Evolutionary conservation across 1,140 invertebrate genomes (phyloP).

Genomic region (Drosophila punjabiensis): DNA sequence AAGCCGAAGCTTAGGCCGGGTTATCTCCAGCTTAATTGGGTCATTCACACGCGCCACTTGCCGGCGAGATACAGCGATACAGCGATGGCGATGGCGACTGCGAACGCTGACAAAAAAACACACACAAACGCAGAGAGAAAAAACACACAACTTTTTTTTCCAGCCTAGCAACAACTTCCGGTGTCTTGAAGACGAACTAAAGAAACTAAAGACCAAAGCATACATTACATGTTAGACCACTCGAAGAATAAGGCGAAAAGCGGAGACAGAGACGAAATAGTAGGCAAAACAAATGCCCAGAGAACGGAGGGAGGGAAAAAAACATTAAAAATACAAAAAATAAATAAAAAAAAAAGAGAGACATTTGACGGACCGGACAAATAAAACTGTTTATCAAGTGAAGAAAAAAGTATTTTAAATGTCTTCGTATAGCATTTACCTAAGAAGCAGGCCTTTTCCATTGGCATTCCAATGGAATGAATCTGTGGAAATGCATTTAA

Average conservation of each 20-base stretch:
- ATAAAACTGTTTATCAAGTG: slow-evolving; percentile 48
- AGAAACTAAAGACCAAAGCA: slow-evolving; percentile 38
- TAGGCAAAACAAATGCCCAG: slow-evolving; percentile 21
- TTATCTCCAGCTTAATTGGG: slow-evolving; percentile 75
- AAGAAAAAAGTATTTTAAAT: slow-evolving; percentile 33
- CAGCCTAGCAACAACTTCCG: slow-evolving; percentile 60
- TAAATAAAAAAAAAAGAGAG: slow-evolving; percentile 11
- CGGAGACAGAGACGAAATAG: slow-evolving; percentile 31
- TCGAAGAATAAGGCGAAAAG: slow-evolving; percentile 35
- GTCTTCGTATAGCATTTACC: slow-evolving; percentile 9
- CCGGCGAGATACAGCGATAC: slow-evolving; percentile 27
- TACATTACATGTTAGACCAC: slow-evolving; percentile 53
- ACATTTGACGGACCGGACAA: slow-evolving; percentile 38
- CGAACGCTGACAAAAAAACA: slow-evolving; percentile 22
- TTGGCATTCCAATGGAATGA: slow-evolving; percentile 17
- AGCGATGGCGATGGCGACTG: slow-evolving; percentile 26
- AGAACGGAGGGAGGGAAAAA: slow-evolving; percentile 12
- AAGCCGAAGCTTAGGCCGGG: slow-evolving; percentile 63
- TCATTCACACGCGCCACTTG: slow-evolving; percentile 80
- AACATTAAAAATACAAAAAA: slow-evolving; percentile 23
- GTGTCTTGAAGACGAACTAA: slow-evolving; percentile 45
- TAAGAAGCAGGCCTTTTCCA: slow-evolving; percentile 3
- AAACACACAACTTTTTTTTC: slow-evolving; percentile 31
- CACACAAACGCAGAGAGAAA: slow-evolving; percentile 10
- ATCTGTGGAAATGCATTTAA: too few species aligned